Evolutionary conservation across 2,888 invertebrate species (phyloP).

Genomic region (Volucella zonaria): DNA sequence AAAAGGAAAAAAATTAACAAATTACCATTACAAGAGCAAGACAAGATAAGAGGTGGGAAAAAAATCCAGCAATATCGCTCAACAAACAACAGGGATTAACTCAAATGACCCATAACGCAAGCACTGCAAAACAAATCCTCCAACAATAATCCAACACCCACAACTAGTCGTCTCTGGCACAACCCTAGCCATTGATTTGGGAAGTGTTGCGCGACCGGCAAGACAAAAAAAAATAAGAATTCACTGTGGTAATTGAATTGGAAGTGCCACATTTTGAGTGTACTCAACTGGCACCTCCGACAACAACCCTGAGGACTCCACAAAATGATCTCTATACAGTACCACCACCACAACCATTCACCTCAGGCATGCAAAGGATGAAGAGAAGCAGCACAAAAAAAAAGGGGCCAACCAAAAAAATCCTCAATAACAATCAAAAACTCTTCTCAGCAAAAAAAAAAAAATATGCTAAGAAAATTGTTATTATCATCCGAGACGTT

Average conservation of each 20-base stretch:
- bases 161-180: neutral
- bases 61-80: conserved; percentile 43
- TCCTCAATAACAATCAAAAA: conserved; percentile 33
- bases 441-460: conserved; percentile 25
- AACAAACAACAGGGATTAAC: conserved; percentile 56
- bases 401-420: conserved; percentile 58
- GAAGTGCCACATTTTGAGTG: conserved; percentile 70
- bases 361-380: neutral
- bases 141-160: conserved; percentile 56
- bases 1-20: conserved; percentile 49
- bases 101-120: conserved; percentile 57
- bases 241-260: conserved; percentile 70
- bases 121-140: conserved; percentile 45
- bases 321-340: too few species aligned
- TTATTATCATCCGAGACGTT: conserved; percentile 70
- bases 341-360: neutral
- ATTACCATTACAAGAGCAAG: conserved; percentile 55
- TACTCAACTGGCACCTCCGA: conserved; percentile 70
- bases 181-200: conserved; percentile 39
- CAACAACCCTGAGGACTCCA: conserved; percentile 35
- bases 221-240: conserved; percentile 19
- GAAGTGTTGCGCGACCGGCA: conserved; percentile 28
- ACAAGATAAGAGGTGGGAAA: neutral
- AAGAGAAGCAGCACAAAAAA: conserved; percentile 24
- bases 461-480: conserved; percentile 73